Evolutionary conservation across 2,113 vertebrate genomes (phyloP), one percentile per base, ranked within the genome.

Genomic region (Phainopepla nitens): DNA sequence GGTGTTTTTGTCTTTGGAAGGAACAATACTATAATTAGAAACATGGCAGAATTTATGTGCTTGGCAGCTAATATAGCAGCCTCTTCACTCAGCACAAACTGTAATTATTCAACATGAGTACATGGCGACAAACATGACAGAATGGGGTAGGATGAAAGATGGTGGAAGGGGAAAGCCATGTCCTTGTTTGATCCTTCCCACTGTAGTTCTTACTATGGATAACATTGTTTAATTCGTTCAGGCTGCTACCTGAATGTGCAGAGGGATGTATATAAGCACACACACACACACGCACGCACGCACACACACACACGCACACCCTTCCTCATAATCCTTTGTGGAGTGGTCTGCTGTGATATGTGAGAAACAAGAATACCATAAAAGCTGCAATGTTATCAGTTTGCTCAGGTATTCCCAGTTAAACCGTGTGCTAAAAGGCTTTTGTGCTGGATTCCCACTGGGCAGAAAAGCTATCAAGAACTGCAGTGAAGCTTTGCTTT

Each of bases 391-490:
- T 15, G 51, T 76, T 97, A 97, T 94, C 93, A 83, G 77, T 96
- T 94, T 95, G 54, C 82, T 94, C 92, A 94, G 88, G 92, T 91
- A 97, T 91, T 95, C 87, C 93, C 93, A 86, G 68, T 90, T 82
- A 90, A 95, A 96, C 60, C 82, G 51, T 84, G 83, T 50, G 82
- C 65, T 82, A 68, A 93, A 94, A 94, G 82, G 82, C 64, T 97
- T 97, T 95, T 91, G 68, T 75, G 69, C 31, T 91, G 64, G 13
- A 72, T 90, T 96, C 94, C 94, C 96, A 87, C 76, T 69, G 87
- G 93, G 51, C 50, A 94, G 82, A 87, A 94, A 97, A 92, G 75
- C 92, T 92, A 96, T 94, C 89, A 95, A 94, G 84, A 65, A 65
- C 2, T 79, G 76, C 85, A 94, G 65, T 42, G 85, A 96, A 96